Percentiles rank a stretch among this genome's conserved stretches.
Evolutionary conservation across 2,797 vertebrate genomes (phyloP).

Genomic region (Acanthis flammea): DNA sequence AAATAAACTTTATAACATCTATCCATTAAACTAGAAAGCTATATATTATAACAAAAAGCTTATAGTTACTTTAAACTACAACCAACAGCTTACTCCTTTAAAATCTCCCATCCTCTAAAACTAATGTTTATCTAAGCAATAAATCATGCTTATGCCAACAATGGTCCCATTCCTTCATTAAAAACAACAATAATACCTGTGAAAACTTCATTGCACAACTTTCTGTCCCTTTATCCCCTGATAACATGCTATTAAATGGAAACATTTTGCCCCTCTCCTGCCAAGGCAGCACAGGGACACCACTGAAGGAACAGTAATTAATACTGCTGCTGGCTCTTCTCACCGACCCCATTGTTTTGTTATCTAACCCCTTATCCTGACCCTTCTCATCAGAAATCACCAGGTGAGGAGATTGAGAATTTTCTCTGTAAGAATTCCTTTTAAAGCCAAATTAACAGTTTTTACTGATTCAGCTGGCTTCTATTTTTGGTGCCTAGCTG

Average conservation of each 20-base stretch:
- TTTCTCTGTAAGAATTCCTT: background rate
- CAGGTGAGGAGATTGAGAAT: background rate
- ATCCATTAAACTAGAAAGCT: background rate
- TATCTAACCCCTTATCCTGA: background rate
- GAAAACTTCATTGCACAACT: background rate
- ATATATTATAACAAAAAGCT: background rate
- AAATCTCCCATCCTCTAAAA: background rate
- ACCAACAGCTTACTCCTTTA: background rate
- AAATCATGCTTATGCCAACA: background rate
- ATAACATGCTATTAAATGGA: background rate
- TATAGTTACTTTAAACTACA: background rate
- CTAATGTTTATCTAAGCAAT: background rate
- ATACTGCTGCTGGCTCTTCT: background rate
- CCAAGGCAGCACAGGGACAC: background rate
- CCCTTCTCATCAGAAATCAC: background rate
- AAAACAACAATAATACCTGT: background rate
- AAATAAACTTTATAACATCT: background rate
- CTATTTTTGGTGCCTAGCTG: background rate
- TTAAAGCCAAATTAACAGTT: background rate
- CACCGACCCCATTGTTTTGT: background rate
- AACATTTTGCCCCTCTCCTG: background rate
- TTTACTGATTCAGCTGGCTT: background rate
- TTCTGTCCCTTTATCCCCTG: background rate
- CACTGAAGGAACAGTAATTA: background rate
- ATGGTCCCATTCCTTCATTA: background rate